A percentile compares a stretch with the other conserved stretches of the same genome.
Conservation (phyloP, 2,888 invertebrate species). For the Agonum fuliginosum region DNA sequence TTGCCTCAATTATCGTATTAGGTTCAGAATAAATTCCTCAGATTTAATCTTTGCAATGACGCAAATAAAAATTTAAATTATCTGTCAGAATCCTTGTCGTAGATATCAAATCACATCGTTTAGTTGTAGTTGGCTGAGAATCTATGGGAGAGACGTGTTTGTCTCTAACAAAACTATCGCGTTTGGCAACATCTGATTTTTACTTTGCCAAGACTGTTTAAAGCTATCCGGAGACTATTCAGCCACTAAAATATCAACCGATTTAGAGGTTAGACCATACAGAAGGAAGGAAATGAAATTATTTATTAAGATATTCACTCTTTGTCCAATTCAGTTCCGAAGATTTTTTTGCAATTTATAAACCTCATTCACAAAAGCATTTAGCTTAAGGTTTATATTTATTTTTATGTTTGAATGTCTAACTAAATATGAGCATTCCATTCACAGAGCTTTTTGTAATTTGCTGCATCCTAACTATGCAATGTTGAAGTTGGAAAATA, state of each 20-base stretch:
- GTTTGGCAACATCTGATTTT: slow-evolving; percentile 44
- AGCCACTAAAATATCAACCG: slow-evolving; percentile 52
- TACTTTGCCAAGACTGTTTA: slow-evolving; percentile 57
- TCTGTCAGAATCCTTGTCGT: slow-evolving; percentile 7
- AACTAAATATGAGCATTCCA: no score
- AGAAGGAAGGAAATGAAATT: no score
- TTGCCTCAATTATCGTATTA: no score
- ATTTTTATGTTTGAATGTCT: no score
- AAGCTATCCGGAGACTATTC: slow-evolving; percentile 48
- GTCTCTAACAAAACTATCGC: slow-evolving; percentile 47
- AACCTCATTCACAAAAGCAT: no score
- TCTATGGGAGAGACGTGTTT: slow-evolving; percentile 32
- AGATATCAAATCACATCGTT: slow-evolving; percentile 40
- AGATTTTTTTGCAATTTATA: no score
- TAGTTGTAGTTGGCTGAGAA: slow-evolving; percentile 24
- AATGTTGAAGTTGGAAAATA: no score
- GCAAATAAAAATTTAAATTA: slow-evolving; percentile 34
- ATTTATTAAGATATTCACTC: no score
- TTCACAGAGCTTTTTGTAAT: no score
- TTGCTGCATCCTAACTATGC: no score
- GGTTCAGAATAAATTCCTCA: neutral
- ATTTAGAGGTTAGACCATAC: slow-evolving; percentile 53
- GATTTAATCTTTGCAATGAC: slow-evolving; percentile 22
- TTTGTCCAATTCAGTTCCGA: no score
- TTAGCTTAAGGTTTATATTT: no score